Evolutionary conservation across 2,113 vertebrate species (phyloP), one percentile per base, ranked within the genome.

Genomic region (Scortum barcoo): DNA sequence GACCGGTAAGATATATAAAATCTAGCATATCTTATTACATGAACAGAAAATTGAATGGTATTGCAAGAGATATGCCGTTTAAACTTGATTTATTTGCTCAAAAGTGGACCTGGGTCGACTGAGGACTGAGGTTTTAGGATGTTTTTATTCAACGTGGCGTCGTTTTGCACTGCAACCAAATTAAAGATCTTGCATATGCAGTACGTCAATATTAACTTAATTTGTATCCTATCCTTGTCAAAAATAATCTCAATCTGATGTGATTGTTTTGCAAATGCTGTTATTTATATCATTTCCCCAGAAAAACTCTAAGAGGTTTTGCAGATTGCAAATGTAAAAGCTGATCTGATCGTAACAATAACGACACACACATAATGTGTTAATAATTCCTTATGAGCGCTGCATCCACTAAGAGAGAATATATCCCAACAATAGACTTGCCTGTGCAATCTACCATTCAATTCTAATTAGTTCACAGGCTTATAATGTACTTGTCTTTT

Each of bases 391-490:
- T 79, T 74, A 56, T 46, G 57, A 89, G 54, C 7, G 5, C 13
- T 42, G 57, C 71, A 68, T 53, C 73, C 58, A 54, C 72, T 44
- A 74, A 76, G 63, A 73, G 56, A 70, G 60, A 36, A 44, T 51
- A n/a, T 19, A 72, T 54, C 44, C 33, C 42, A 62, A 74, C 74
- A 83, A 65, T 40, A 2, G 77, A 87, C 58, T 40, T 0, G 70
- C 71, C 58, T 87, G 77, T 87, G 82, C 86, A 84, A 71, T 87
- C 84, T 72, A 76, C 30, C 65, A 79, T 89, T 86, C 78, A 69
- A 36, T 86, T 85, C 40, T 85, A 92, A 92, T 89, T 86, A 86
- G 69, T 84, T 84, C 75, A 69, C 72, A 84, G 74, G 72, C 79
- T 88, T 83, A 78, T 85, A 81, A 80, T 82, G 82, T 77, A 69